phyloP scores from a whole-genome alignment of 2,888 invertebrate genomes.

The Slavum lentiscoides region DNA sequence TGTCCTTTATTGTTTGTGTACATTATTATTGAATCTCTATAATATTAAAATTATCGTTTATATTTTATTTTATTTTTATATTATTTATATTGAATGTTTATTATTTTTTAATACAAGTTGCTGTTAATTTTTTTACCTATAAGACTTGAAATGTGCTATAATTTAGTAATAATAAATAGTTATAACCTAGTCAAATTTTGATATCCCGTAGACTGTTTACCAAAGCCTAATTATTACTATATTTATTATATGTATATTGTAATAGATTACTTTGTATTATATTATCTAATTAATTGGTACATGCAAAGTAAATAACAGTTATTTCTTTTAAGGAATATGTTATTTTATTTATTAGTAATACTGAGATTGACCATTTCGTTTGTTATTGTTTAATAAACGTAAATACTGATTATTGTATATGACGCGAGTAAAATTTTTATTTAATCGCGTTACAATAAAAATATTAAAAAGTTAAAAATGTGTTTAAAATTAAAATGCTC shows the following conservation, averaged over 20 bases:
- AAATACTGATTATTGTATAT: too few relatives aligned
- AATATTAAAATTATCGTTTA: constrained; percentile 30
- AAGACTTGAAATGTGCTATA: constrained; percentile 48
- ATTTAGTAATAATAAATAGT: constrained; percentile 18
- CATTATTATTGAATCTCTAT: constrained; percentile 6
- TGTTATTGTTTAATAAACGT: too few relatives aligned
- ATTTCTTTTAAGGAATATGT: too few relatives aligned
- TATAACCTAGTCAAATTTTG: not conserved
- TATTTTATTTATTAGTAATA: not conserved
- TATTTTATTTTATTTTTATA: not conserved
- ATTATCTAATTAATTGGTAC: not conserved
- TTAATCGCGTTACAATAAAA: too few relatives aligned
- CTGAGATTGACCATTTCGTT: not conserved
- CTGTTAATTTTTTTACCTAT: constrained; percentile 26
- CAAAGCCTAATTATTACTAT: constrained; percentile 30
- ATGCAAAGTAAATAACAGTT: not conserved
- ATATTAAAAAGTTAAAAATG: not conserved
- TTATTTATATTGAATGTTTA: constrained; percentile 22
- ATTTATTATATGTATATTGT: constrained; percentile 5
- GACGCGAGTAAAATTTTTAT: too few relatives aligned
- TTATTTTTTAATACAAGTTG: constrained; percentile 1
- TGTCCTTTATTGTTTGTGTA: constrained; percentile 4
- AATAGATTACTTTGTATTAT: not conserved
- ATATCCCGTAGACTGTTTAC: constrained; percentile 17
- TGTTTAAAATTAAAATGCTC: not conserved